Evolutionary conservation across 1,140 invertebrate species (phyloP), one percentile per base, ranked within the genome.

Genomic region (Papilio dardanus): DNA sequence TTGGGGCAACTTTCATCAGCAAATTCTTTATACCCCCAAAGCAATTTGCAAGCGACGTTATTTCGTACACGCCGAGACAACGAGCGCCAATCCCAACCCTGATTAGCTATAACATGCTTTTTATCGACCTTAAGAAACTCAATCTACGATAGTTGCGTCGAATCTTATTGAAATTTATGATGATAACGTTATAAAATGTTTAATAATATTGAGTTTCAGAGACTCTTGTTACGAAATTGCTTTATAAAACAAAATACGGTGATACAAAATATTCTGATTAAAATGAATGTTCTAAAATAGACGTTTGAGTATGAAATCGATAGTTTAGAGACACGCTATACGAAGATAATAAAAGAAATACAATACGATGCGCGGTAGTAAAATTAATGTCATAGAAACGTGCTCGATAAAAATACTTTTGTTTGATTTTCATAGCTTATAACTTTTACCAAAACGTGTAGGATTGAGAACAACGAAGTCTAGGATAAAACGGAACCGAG

Each of bases 101-200:
- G 67, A 69, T 69, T 69, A 35, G 67, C 67, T 69, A 69, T 69
- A 12, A 69, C 19, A 40, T 69, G 37, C 33, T 69, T 69, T 69
- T 69, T 40, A 69, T 24, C 31, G 67, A 24, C 31, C 67, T 69
- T 24, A 24, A 37, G 35, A 69, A 69, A 37, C 35, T 69, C 67
- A 40, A 35, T 69, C 35, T 69, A 16, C 33, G 67, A 24, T 24
- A 69, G 31, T 69, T 21, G 19, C 33, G 19, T 40, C 35, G 10
- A 24, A 28, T 37, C 12, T 69, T 69, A 69, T 37, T 40, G 67
- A 69, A 69, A 69, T 69, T 69, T 37, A 69, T 69, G 24, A 62
- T 62, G 54, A 62, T 62, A 62, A 30, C 54, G 54, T 62, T 62
- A 62, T 62, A 62, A 62, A 62, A 62, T 62, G 54, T 62, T 62